Evolutionary conservation across 2,113 vertebrate species (phyloP).

Genomic region (Trogon surrucura): DNA sequence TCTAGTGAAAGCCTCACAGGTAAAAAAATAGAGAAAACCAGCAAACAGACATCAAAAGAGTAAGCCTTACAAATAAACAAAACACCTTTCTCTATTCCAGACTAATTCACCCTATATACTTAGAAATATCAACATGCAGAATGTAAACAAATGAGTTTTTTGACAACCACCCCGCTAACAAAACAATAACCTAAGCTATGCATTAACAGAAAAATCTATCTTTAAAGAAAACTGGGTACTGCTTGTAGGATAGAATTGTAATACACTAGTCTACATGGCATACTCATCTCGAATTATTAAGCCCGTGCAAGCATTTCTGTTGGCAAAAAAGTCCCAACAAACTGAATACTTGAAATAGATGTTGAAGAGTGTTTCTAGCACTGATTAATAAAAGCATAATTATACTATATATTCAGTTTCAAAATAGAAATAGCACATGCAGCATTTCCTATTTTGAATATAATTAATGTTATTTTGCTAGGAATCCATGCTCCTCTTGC

Average conservation of each 20-base stretch:
- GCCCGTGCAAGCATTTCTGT: not conserved
- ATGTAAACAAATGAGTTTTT: not conserved
- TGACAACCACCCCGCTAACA: not conserved
- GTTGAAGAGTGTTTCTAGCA: constrained; percentile 31
- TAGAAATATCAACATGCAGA: not conserved
- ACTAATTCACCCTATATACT: not conserved
- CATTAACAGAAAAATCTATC: not conserved
- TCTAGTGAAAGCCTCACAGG: not conserved
- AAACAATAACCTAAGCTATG: not conserved
- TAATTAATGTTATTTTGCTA: constrained; percentile 27
- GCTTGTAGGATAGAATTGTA: not conserved
- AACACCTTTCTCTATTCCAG: not conserved
- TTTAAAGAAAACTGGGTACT: not conserved
- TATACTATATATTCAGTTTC: constrained; percentile 38
- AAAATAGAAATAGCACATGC: constrained; percentile 42
- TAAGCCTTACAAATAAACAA: not conserved
- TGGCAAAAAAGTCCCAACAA: not conserved
- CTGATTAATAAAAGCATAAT: constrained; percentile 64
- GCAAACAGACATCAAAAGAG: not conserved
- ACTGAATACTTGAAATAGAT: not conserved
- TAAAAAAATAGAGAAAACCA: not conserved
- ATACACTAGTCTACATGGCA: not conserved
- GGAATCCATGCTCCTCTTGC: not conserved
- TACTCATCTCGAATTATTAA: not conserved
- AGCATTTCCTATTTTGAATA: constrained; percentile 23